phyloP scores from a whole-genome alignment of 2,113 vertebrate genomes.

The Cyphomyrus plagiostoma region DNA sequence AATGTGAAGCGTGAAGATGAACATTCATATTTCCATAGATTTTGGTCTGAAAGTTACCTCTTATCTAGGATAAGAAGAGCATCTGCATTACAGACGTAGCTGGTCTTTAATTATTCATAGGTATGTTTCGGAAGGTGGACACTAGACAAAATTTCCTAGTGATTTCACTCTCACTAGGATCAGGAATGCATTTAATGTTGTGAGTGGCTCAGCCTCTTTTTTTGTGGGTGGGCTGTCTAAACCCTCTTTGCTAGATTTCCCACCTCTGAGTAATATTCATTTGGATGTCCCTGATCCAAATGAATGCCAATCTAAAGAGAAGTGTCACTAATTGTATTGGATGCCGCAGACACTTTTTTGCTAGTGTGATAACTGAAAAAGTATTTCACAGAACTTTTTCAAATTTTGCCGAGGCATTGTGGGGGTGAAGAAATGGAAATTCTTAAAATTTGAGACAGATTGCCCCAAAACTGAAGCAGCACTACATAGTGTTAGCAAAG shows the following conservation, averaged over 20 bases:
- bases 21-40: constrained; percentile 6
- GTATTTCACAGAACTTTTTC: not conserved
- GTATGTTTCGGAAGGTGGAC: not conserved
- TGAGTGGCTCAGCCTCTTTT: not conserved
- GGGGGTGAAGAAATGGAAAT: not conserved
- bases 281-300: not conserved
- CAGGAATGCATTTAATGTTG: not conserved
- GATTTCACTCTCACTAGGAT: not conserved
- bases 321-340: not conserved
- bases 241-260: not conserved
- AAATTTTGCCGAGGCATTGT: not conserved
- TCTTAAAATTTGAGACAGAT: not conserved
- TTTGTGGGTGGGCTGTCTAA: not conserved
- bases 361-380: not conserved
- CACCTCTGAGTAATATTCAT: not conserved
- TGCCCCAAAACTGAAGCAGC: not conserved
- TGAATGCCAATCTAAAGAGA: not conserved
- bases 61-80: not conserved
- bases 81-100: not conserved
- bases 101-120: not conserved
- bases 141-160: not conserved
- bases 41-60: not conserved
- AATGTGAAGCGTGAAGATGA: not conserved
- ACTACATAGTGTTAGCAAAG: not conserved
- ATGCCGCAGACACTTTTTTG: not conserved